Base-by-base conservation (phyloP, 2,797 vertebrate genomes). In the Lepidocolaptes lacrymiger region DNA sequence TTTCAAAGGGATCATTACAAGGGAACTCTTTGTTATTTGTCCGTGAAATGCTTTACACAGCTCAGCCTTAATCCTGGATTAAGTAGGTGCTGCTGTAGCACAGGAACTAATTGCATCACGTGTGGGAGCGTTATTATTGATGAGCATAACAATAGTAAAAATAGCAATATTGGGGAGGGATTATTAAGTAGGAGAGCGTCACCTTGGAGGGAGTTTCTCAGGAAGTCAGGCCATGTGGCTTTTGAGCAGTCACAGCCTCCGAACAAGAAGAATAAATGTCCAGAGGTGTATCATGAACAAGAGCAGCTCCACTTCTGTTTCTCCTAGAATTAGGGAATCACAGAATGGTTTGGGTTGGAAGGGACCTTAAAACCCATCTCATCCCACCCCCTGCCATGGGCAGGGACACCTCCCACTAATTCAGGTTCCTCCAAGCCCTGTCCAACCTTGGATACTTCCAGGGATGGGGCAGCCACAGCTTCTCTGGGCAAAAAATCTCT, bases 1-100 rank as follows among this genome's bases (percentile, higher is more conserved):
- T 96, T 95, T 96, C 96, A 96, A 96, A 97, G 93, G 93, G 63
- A 69, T 85, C 55, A 3, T 93, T 95, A 94, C 94, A 97, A 95
- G 83, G 80, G 85, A 91, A 63, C 63, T n/a, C 94, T 93, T 96
- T 96, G 92, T 96, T 97, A 76, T 46, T 96, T 84, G 89, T 83
- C 89, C 4, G 2, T 30, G 76, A 61, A 88, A 80, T 1, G 5
- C 49, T 94, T 91, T 0, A 1, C 68, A 72, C 89, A 72, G 22
- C 1, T 13, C 10, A 1, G 43, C 54, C 68, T 88, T 88, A 83
- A 95, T 88, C 76, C 58, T 92, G 92, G 91, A 94, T 92, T 90
- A 78, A 96, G 87, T 81, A 93, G 95, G 95, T 97, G 93, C 87
- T 96, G 91, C 92, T 91, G 92, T 90, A 92, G 68, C 92, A 4